A percentile compares a stretch with the other conserved stretches of the same genome.
Conservation (phyloP, 2,888 invertebrate genomes). For the Pristionchus mayeri region DNA sequence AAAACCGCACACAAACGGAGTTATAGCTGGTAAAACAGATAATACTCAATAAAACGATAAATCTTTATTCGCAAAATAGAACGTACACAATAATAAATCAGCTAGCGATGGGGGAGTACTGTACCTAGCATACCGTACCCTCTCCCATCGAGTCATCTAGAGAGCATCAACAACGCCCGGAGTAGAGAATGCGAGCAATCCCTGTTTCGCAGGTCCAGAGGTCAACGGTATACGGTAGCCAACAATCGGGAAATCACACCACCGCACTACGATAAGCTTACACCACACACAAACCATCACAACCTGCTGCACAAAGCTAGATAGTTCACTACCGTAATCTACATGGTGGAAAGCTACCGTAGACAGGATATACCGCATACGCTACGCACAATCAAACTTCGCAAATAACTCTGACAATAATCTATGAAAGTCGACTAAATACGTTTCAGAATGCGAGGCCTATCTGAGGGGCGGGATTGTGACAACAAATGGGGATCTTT, state of each 20-base stretch:
- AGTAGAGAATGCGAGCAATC: neutral
- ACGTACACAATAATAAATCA: neutral
- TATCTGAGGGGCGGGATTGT: neutral
- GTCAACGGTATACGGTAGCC: conserved; percentile 4
- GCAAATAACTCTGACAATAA: neutral
- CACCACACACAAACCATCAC: conserved; percentile 8
- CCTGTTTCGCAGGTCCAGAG: neutral
- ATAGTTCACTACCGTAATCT: neutral
- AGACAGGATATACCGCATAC: conserved; percentile 6
- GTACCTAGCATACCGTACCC: neutral
- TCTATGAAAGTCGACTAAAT: neutral
- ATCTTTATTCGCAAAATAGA: conserved; percentile 1
- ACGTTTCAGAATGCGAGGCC: neutral
- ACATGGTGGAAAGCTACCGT: conserved; percentile 10
- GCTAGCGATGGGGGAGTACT: neutral
- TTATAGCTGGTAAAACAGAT: neutral
- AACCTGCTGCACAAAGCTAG: neutral
- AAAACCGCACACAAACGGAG: neutral
- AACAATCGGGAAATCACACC: conserved; percentile 4
- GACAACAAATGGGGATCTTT: too few relatives aligned
- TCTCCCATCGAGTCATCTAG: neutral
- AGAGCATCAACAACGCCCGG: neutral
- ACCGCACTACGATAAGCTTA: neutral
- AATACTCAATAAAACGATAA: neutral
- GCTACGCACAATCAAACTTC: neutral